Conservation (phyloP, 2,888 invertebrate genomes). For the Pimpla rufipes region DNA sequence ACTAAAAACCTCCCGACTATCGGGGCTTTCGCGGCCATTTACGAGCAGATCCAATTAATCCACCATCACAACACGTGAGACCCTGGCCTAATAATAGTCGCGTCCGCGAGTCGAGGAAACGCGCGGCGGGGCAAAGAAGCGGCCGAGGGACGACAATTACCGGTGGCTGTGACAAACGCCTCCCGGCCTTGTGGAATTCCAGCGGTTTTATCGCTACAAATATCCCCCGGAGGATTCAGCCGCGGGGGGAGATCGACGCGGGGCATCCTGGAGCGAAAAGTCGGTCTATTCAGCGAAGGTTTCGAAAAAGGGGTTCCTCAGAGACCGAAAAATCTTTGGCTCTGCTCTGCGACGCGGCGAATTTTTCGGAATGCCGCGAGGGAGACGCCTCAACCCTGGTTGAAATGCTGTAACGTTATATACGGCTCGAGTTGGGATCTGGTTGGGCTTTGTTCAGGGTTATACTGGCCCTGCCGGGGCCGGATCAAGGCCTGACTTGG, state of each 20-base stretch:
- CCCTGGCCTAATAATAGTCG: slow-evolving; percentile 70
- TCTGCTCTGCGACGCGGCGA: slow-evolving; percentile 70
- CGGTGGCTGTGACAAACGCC: slow-evolving; percentile 70
- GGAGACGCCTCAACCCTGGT: slow-evolving; percentile 73
- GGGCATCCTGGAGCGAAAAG: slow-evolving; percentile 11
- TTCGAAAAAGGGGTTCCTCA: slow-evolving; percentile 6
- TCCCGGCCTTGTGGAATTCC: slow-evolving; percentile 53
- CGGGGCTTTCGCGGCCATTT: slow-evolving; percentile 66
- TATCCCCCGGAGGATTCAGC: slow-evolving; percentile 66
- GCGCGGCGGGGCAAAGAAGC: slow-evolving; percentile 69
- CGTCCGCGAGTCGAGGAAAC: slow-evolving; percentile 62
- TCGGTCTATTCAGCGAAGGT: neutral
- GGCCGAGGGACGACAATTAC: slow-evolving; percentile 69
- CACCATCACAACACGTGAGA: neutral
- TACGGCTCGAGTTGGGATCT: too few species aligned
- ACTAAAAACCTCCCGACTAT: slow-evolving; percentile 4
- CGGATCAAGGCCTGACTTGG: too few species aligned
- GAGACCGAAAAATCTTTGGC: slow-evolving; percentile 36
- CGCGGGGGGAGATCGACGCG: neutral
- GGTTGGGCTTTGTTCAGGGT: too few species aligned
- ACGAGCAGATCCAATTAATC: slow-evolving; percentile 76
- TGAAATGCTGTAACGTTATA: too few species aligned
- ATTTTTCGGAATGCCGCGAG: slow-evolving; percentile 78
- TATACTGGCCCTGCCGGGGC: too few species aligned
- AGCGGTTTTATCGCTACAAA: slow-evolving; percentile 67